A percentile compares a stretch with the other conserved stretches of the same genome.
These are phyloP conservation scores for Bursaphelenchus mucronatus DNA, from an alignment of 1,140 invertebrate genomes.

Conservation along the genomic window DNA sequence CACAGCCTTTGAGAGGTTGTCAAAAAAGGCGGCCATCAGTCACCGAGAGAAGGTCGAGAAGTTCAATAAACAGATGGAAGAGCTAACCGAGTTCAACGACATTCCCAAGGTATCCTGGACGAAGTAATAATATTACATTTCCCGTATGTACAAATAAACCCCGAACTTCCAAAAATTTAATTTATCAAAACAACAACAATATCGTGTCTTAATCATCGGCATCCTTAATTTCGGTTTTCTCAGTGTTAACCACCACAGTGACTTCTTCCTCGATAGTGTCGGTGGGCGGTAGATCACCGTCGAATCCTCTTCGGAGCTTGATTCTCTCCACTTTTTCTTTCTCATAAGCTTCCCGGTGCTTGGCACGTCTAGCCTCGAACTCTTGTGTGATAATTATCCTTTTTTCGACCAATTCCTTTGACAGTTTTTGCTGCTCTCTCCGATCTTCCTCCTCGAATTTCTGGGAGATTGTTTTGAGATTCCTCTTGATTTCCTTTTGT, in stretches of 20 bases:
- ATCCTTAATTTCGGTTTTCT: conserved; percentile 45
- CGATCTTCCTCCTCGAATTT: conserved; percentile 94
- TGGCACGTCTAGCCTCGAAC: conserved; percentile 70
- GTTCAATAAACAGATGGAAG: conserved; percentile 58
- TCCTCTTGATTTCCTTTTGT: conserved; percentile 87
- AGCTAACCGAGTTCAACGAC: conserved; percentile 60
- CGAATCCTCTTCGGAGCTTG: conserved; percentile 69
- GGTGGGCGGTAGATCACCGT: conserved; percentile 2
- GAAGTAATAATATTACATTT: conserved; percentile 32
- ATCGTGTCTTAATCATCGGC: conserved; percentile 29
- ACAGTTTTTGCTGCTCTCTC: conserved; percentile 82
- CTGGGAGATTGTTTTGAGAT: conserved; percentile 90
- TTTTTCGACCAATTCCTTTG: conserved; percentile 92
- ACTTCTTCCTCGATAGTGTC: conserved; percentile 56
- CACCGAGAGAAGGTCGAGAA: conserved; percentile 57
- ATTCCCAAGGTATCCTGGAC: conserved; percentile 60
- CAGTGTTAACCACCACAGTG: conserved; percentile 48
- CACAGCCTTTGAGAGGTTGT: conserved; percentile 49
- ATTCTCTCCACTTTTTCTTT: conserved; percentile 75
- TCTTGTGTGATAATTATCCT: conserved; percentile 80
- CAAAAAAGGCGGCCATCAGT: conserved; percentile 54
- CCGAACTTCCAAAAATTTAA: conserved; percentile 7
- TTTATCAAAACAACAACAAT: conserved; percentile 4
- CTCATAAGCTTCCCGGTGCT: conserved; percentile 70
- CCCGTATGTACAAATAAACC: conserved; percentile 5